Percentiles rank a stretch among this genome's conserved stretches.
These are phyloP conservation scores for Ostrea denselamellosa DNA, from an alignment of 1,140 invertebrate genomes.

Conservation along the genomic window DNA sequence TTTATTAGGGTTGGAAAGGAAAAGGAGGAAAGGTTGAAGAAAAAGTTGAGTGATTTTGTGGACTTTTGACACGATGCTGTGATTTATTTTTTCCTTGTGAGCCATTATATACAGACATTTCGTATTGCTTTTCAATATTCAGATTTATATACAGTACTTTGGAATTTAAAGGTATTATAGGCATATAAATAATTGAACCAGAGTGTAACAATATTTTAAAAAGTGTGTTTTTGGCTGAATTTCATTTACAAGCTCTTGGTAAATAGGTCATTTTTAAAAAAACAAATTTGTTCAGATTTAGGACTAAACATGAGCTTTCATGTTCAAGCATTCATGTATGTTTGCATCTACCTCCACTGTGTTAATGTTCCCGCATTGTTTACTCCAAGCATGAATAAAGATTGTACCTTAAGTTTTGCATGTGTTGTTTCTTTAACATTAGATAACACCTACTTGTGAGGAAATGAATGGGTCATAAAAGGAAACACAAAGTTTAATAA, in stretches of 20 bases:
- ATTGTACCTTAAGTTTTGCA: background rate
- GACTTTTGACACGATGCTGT: background rate
- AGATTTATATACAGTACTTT: background rate
- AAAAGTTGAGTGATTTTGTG: constrained; percentile 5
- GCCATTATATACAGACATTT: background rate
- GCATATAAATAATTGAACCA: background rate
- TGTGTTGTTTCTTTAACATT: background rate
- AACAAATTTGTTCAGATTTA: background rate
- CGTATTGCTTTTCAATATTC: background rate
- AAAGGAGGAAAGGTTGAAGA: constrained; percentile 21
- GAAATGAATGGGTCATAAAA: too few relatives aligned
- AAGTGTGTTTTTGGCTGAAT: too few relatives aligned
- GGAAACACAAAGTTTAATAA: too few relatives aligned
- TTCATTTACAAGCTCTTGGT: too few relatives aligned
- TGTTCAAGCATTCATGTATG: constrained; percentile 15
- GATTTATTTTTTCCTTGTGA: background rate
- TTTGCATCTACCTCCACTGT: background rate
- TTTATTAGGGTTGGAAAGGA: constrained; percentile 33
- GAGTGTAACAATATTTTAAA: background rate
- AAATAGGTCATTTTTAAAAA: too few relatives aligned
- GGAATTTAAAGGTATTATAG: background rate
- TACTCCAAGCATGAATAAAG: background rate
- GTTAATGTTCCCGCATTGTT: background rate
- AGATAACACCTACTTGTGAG: background rate
- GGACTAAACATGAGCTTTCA: background rate